phyloP scores from a whole-genome alignment of 2,113 vertebrate species.

The Psittacus erithacus region DNA sequence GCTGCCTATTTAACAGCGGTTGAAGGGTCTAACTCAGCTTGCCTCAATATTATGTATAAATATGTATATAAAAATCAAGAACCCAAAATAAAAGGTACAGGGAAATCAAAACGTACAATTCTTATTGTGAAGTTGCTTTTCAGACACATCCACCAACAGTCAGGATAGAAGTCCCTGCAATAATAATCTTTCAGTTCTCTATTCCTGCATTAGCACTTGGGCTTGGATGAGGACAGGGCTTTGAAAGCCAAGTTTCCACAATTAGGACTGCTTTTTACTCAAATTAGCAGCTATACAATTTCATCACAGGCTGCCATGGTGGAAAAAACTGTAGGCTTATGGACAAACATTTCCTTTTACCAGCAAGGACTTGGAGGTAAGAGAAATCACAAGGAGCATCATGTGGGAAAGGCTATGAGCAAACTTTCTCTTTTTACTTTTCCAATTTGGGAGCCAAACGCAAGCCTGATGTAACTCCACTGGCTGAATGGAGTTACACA shows the following conservation, averaged over 20 bases:
- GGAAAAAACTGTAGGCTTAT: constrained; percentile 61
- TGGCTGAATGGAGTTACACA: constrained; percentile 22
- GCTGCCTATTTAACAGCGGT: not conserved
- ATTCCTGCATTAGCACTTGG: constrained; percentile 31
- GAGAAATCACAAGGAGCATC: constrained; percentile 69
- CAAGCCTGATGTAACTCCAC: constrained; percentile 47
- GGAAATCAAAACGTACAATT: not conserved
- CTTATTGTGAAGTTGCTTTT: not conserved
- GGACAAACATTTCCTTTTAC: constrained; percentile 65
- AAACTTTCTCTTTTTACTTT: constrained; percentile 70
- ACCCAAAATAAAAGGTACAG: not conserved
- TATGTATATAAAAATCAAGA: not conserved
- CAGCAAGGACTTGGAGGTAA: constrained; percentile 63
- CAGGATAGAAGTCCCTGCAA: constrained; percentile 2
- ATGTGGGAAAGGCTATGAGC: constrained; percentile 63
- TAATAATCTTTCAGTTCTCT: constrained; percentile 7
- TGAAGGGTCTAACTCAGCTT: not conserved
- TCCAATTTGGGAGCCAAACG: constrained; percentile 54
- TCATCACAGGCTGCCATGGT: constrained; percentile 64
- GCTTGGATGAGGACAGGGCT: constrained; percentile 23
- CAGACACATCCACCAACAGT: not conserved
- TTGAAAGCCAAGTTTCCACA: constrained; percentile 27
- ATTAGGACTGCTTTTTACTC: constrained; percentile 28
- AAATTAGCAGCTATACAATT: constrained; percentile 70
- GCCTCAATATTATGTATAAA: not conserved